Conservation (phyloP, 1,140 invertebrate species). For the Ips nitidus region DNA sequence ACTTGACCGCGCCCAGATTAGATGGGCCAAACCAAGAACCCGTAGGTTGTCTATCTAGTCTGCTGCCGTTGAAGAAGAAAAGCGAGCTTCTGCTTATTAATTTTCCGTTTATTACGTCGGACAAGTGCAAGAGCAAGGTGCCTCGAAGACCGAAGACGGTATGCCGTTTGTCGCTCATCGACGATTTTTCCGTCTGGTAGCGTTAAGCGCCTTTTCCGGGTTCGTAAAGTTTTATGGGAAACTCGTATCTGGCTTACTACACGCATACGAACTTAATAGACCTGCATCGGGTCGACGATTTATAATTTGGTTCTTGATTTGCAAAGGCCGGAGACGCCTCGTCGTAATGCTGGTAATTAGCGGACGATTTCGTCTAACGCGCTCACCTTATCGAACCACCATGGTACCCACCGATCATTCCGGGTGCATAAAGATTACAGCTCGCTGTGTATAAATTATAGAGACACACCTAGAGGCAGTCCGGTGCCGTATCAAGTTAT, state of each 20-base stretch:
- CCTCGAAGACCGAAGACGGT: slow-evolving; percentile 29
- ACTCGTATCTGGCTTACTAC: background rate
- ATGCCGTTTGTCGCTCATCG: slow-evolving; percentile 29
- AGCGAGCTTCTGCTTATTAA: slow-evolving; percentile 25
- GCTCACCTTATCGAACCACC: slow-evolving; percentile 7
- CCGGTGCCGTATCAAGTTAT: background rate
- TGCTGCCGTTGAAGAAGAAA: slow-evolving; percentile 17
- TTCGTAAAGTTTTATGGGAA: slow-evolving; percentile 26
- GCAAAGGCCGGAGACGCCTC: slow-evolving; percentile 5
- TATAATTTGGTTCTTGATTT: slow-evolving; percentile 28
- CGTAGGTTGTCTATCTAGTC: slow-evolving; percentile 5
- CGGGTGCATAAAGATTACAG: slow-evolving; percentile 1
- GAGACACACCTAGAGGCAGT: slow-evolving; percentile 6
- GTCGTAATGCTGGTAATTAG: slow-evolving; percentile 15
- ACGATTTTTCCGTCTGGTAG: slow-evolving; percentile 27
- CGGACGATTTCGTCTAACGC: slow-evolving; percentile 15
- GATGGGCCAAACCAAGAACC: slow-evolving; percentile 7
- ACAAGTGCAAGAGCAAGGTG: slow-evolving; percentile 18
- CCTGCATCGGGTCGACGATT: slow-evolving; percentile 14
- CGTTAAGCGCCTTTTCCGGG: slow-evolving; percentile 18
- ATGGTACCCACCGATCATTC: background rate
- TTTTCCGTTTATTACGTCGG: slow-evolving; percentile 19
- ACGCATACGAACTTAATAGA: slow-evolving; percentile 11
- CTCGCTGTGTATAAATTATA: background rate
- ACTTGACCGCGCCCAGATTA: slow-evolving; percentile 4